These are phyloP conservation scores for Amblyjoppa proteus DNA, from an alignment of 2,888 invertebrate species.

Conservation along the genomic window DNA sequence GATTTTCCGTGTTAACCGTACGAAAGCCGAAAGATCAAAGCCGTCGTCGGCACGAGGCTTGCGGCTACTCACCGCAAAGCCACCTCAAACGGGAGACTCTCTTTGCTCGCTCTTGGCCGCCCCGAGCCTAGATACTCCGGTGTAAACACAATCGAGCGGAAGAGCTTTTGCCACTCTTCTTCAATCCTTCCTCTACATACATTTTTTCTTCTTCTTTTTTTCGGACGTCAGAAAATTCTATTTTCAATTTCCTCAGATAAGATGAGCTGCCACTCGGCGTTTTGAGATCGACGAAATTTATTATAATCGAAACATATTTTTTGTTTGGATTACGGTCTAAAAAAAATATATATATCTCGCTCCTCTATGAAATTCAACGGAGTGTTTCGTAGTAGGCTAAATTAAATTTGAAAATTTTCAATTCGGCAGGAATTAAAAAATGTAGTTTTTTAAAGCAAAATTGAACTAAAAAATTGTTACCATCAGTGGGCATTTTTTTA, in stretches of 20 bases:
- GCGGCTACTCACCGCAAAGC: slow-evolving; percentile 24
- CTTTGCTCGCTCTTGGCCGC: neutral
- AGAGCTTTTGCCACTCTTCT: slow-evolving; percentile 34
- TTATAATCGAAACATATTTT: neutral
- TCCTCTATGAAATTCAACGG: neutral
- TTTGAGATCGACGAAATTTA: neutral
- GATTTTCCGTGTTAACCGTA: neutral
- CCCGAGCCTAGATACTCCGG: slow-evolving; percentile 22
- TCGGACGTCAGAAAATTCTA: neutral
- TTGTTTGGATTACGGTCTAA: neutral
- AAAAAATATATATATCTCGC: neutral
- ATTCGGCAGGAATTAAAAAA: neutral
- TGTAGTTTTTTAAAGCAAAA: neutral
- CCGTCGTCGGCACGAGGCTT: slow-evolving; percentile 34
- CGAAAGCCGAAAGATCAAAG: slow-evolving; percentile 37
- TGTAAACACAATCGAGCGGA: slow-evolving; percentile 51
- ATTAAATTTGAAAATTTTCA: neutral
- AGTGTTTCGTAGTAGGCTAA: neutral
- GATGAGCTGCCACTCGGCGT: neutral
- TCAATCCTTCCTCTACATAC: neutral
- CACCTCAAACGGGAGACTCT: slow-evolving; percentile 27
- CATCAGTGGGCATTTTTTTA: neutral
- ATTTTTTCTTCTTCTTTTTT: neutral
- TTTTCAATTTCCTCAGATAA: slow-evolving; percentile 2
- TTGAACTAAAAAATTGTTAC: neutral